Base-by-base conservation (phyloP, 37 sponge, comb jelly and placozoan genomes). In the Beroe ovata region DNA sequence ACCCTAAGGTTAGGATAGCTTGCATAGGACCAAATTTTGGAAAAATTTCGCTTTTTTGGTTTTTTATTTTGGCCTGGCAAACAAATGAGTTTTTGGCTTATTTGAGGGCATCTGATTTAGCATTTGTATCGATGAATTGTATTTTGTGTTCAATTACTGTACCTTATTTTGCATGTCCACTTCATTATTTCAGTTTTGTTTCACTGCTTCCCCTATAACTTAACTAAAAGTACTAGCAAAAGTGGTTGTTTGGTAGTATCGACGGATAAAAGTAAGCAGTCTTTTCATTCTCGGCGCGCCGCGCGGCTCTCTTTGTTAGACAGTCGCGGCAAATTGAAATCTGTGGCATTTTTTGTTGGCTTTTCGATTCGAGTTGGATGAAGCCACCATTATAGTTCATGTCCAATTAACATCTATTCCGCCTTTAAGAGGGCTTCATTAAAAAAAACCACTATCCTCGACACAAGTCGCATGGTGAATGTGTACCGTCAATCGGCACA, bases 11-110 rank as follows among this genome's bases (percentile, higher is more conserved):
- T 40, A 77, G 38, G 41, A 32, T n/a, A 38, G 47, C 18, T 47
- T 35, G 84, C 84, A 77, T 77, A 77, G 84, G 84, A 35, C 42
- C 84, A 39, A 42, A 77, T 33, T 77, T 77, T 77, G 21, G 84
- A 42, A 77, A 71, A 77, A 36, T 77, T 77, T 42, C 36, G 26
- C 84, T n/a, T 18, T 47, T 11, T 34, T 34, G 69, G 34, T 66
- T 11, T 32, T 66, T 66, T 66, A 18, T 18, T 14, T 66, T 66
- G 29, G 54, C 11, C 54, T 47, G 6, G 54, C 11, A 11, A 6
- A 47, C 54, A 34, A 34, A 34, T 32, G 69, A 37, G 69, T 4
- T 32, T 66, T 66, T 66, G 54, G 54, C 54, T 47, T 47, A 6
- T 47, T 47, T 11, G 11, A 16, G 54, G 54, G 54, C 54, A 47